Conservation (phyloP, 2,797 vertebrate species). For the Lithobates pipiens region DNA sequence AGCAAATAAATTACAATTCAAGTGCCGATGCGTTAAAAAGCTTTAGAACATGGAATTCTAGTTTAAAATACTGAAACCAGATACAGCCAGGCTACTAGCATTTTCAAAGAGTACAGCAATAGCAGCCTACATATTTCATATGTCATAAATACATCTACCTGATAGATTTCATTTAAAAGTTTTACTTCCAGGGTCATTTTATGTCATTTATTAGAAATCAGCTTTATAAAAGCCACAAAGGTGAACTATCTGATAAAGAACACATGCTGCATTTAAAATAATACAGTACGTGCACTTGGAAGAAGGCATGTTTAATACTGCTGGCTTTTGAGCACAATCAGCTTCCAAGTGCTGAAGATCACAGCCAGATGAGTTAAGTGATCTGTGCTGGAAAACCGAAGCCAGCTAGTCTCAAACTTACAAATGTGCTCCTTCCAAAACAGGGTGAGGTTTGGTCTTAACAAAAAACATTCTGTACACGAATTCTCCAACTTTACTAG, state of each 20-base stretch:
- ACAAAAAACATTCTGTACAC: conserved; percentile 32
- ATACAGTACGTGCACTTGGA: conserved; percentile 44
- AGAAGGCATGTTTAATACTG: conserved; percentile 38
- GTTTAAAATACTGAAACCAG: no score
- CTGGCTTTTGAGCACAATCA: conserved; percentile 16
- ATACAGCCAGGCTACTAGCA: no score
- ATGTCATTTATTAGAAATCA: not conserved
- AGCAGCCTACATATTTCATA: no score
- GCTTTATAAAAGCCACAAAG: conserved; percentile 21
- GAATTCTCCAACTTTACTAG: not conserved
- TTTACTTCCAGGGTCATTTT: conserved; percentile 3
- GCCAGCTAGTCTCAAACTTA: conserved; percentile 37
- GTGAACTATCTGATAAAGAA: conserved; percentile 27
- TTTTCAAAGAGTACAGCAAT: no score
- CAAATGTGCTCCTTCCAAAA: conserved; percentile 23
- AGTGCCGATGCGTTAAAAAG: no score
- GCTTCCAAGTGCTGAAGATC: conserved; percentile 50
- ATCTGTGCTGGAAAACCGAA: conserved; percentile 39
- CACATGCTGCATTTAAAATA: conserved; percentile 40
- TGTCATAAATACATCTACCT: not conserved
- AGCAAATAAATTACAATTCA: no score
- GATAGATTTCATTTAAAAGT: not conserved
- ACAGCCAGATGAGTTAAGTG: conserved; percentile 57
- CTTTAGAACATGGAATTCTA: no score
- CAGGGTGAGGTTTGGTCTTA: conserved; percentile 39